Base-by-base conservation (phyloP, 2,888 invertebrate species). In the Ophion slaviceki region DNA sequence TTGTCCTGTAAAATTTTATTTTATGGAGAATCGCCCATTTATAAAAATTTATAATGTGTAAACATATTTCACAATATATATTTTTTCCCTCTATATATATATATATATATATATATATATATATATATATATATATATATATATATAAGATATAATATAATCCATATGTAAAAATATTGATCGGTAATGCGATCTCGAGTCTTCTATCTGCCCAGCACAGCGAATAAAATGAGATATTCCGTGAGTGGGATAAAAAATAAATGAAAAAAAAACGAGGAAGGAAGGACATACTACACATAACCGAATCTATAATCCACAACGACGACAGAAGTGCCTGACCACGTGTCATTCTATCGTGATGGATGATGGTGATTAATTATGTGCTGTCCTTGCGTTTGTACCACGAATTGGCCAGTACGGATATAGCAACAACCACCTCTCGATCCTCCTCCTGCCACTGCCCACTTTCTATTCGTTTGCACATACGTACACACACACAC, bases 331-430 rank as follows among this genome's bases (percentile, higher is more conserved):
- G 74, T 78, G 68, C 28, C 90, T 90, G 92, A 91, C 91, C 90
- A 88, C 86, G 88, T 88, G 92, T 91, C 92, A 89, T 87, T 87
- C 86, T 79, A 80, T 74, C 85, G 84, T 93, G 93, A 93, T 93
- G 89, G 92, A 93, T 93, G 91, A 91, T 88, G 90, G 92, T 91
- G 91, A 93, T 93, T 93, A 93, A 93, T 93, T 92, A 93, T 92
- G 90, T 86, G 88, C 88, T 90, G 92, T 91, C 91, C 90, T 87
- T 71, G 64, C 36, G 74, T 68, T 76, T 82, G 76, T 80, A 76
- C 80, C 82, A 71, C 70, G 75, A 82, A 78, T 32, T 74, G 71
- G 40, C 66, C 62, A 74, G 70, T 79, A 70, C 40, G 10, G 45
- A 53, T 17, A 59, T 62, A 32, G 61, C 45, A 24, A 78, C 28